Evolutionary conservation across 2,113 vertebrate genomes (phyloP).

Genomic region (Pelmatolapia mariae): DNA sequence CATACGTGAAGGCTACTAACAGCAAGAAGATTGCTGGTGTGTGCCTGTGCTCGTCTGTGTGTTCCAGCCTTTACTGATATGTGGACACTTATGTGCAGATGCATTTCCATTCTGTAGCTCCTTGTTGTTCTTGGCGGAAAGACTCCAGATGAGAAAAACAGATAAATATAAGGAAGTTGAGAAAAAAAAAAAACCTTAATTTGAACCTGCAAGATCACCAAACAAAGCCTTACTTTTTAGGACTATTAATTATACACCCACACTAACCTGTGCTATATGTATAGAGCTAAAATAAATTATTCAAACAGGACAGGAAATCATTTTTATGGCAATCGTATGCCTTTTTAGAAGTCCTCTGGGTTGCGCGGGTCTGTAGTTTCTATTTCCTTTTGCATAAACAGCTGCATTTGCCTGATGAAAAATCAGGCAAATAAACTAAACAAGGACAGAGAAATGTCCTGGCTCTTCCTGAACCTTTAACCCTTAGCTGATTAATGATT

Average conservation of each 20-base stretch:
- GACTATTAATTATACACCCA: neutral
- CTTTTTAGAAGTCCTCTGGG: neutral
- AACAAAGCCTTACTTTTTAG: constrained; percentile 16
- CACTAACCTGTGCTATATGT: neutral
- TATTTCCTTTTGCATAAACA: neutral
- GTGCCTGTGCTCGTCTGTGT: constrained; percentile 6
- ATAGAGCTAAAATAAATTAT: neutral
- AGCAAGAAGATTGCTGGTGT: neutral
- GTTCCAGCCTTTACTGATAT: neutral
- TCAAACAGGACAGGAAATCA: neutral
- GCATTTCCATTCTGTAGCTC: constrained; percentile 42
- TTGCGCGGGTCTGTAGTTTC: neutral
- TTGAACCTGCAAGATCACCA: constrained; percentile 35
- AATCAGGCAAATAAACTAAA: neutral
- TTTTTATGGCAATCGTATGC: neutral
- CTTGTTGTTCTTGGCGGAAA: constrained; percentile 46
- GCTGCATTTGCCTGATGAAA: neutral
- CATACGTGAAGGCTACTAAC: constrained; percentile 15
- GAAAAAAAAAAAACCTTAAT: neutral
- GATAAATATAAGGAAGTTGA: constrained; percentile 40
- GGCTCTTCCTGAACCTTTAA: neutral
- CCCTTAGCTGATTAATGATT: neutral
- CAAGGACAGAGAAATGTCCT: neutral
- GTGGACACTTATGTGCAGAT: constrained; percentile 36
- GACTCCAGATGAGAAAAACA: constrained; percentile 45